Evolutionary conservation across 1,140 invertebrate genomes (phyloP).

Genomic region (Pseudomyrmex gracilis): DNA sequence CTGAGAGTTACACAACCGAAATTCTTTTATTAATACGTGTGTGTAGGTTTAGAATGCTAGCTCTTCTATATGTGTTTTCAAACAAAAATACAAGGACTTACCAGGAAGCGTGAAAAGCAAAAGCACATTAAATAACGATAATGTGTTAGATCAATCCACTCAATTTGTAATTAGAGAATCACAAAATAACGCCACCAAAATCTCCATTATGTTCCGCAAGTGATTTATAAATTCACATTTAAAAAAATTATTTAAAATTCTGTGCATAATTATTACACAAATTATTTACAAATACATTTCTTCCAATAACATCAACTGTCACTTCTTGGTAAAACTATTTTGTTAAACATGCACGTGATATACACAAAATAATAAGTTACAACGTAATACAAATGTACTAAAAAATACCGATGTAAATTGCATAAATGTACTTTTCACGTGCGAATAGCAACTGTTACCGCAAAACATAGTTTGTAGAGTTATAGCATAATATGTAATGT

Average conservation of each 20-base stretch:
- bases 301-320: constrained; percentile 25
- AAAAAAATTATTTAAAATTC: too few relatives aligned
- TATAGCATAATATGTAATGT: constrained; percentile 67
- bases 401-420: constrained; percentile 32
- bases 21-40: constrained; percentile 4
- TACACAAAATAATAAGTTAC: constrained; percentile 38
- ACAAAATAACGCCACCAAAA: constrained; percentile 25
- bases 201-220: background rate
- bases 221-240: background rate
- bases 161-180: constrained; percentile 4
- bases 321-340: constrained; percentile 14
- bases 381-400: constrained; percentile 47
- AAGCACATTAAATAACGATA: background rate
- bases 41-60: background rate
- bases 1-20: background rate
- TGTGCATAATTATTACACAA: too few relatives aligned
- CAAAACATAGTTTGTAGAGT: constrained; percentile 46
- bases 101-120: background rate
- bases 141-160: constrained; percentile 5
- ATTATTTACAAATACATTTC: background rate
- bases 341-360: constrained; percentile 57
- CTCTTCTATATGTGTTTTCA: background rate
- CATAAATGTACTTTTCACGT: constrained; percentile 55
- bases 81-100: constrained; percentile 1
- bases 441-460: constrained; percentile 59